These are phyloP conservation scores for Cheirogaleus major DNA, from an alignment of 2,797 vertebrate genomes.

Conservation along the genomic window DNA sequence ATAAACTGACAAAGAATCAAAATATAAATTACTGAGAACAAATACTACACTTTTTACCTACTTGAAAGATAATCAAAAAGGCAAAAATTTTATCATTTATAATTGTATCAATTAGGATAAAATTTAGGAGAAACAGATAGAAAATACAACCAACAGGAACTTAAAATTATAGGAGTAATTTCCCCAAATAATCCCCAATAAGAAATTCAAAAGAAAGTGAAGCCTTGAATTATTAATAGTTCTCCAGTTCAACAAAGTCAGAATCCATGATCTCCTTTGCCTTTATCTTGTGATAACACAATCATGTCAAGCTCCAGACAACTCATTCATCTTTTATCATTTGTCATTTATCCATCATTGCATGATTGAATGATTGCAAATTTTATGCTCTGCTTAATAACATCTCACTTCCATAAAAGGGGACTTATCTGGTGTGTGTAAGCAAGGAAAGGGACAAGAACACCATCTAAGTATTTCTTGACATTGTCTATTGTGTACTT, in stretches of 20 bases:
- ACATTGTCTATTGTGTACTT: background rate
- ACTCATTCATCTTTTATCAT: background rate
- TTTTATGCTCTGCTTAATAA: background rate
- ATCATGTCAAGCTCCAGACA: background rate
- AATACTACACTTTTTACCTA: background rate
- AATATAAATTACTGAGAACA: background rate
- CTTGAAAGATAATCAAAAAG: background rate
- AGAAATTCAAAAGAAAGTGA: background rate
- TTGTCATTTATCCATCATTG: background rate
- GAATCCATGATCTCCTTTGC: background rate
- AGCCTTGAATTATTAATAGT: background rate
- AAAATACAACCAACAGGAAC: background rate
- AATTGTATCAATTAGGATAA: background rate
- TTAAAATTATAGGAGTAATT: background rate
- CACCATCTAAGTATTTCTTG: background rate
- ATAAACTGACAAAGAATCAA: background rate
- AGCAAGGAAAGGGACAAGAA: background rate
- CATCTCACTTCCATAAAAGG: background rate
- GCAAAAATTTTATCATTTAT: background rate
- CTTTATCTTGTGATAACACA: background rate
- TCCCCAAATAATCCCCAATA: fast-evolving
- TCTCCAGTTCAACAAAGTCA: background rate
- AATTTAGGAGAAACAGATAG: background rate
- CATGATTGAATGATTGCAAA: background rate
- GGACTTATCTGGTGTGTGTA: background rate